Conservation (phyloP, 2,113 vertebrate genomes). For the Anolis sagrei region DNA sequence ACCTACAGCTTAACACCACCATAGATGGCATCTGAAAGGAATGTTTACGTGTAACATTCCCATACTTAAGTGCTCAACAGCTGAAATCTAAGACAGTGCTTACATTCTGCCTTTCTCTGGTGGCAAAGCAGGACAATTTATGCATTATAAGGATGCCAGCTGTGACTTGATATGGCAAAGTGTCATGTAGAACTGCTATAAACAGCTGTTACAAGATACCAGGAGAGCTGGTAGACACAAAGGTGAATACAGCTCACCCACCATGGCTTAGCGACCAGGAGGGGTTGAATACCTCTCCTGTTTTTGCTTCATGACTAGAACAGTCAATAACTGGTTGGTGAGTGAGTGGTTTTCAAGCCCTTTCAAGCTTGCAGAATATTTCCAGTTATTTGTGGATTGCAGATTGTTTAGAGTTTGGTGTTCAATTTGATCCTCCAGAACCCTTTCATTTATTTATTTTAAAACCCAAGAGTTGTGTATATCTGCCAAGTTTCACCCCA, state of each 20-base stretch:
- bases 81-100: constrained; percentile 5
- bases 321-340: background rate
- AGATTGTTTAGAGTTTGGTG: background rate
- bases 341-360: background rate
- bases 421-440: background rate
- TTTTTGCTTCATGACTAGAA: background rate
- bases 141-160: constrained; percentile 19
- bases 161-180: constrained; percentile 1
- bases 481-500: too few relatives aligned
- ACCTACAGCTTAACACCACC: background rate
- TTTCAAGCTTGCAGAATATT: background rate
- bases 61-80: background rate
- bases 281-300: background rate
- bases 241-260: background rate
- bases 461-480: background rate
- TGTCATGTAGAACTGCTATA: fast-evolving
- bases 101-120: background rate
- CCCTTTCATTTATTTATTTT: background rate
- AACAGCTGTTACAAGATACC: constrained; percentile 5
- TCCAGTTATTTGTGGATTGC: background rate
- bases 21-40: constrained; percentile 26
- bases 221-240: background rate
- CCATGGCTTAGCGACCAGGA: background rate
- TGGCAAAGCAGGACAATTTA: background rate
- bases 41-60: constrained; percentile 26